Evolutionary conservation across 2,797 vertebrate genomes (phyloP), one percentile per base, ranked within the genome.

Genomic region (Buceros bicornis): DNA sequence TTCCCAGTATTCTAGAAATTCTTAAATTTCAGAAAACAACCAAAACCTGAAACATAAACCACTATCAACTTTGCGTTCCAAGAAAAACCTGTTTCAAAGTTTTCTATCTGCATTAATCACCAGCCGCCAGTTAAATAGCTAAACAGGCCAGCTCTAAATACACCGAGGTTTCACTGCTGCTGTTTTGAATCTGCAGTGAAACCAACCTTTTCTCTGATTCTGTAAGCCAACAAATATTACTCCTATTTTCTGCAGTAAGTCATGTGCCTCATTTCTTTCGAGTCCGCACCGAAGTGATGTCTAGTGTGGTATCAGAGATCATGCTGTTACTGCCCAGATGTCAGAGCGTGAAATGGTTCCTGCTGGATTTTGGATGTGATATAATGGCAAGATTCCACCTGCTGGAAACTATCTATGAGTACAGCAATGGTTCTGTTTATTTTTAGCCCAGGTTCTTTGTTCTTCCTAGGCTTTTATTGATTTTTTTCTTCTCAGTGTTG

Each of bases 1-100:
- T 85, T 96, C 61, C 57, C 31, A 65, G 89, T 96, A 57, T n/a
- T 71, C 14, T 86, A 81, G 74, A 95, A 82, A 82, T 42, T 45
- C 10, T 81, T 85, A 85, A 11, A 70, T 60, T 89, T 94, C 62
- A 93, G 80, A 70, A 89, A 71, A 45, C 25, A 76, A 78, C 21
- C 12, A 43, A 66, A 81, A 92, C 8, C 33, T n/a, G 53, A 78
- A 72, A 69, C 31, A 79, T 64, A 83, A 88, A 45, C 33, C 17
- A 56, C 58, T 48, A 33, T 37, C 33, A 77, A 50, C 42, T 64
- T 81, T 47, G 25, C 62, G 64, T 67, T 67, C 54, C 11, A 70
- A 84, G 61, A 67, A 85, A 87, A 73, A 80, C 8, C 7, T 2
- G 1, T 83, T 87, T 87, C 64, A 57, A 77, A 74, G 33, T 82